Evolutionary conservation across 2,888 invertebrate genomes (phyloP), one percentile per base, ranked within the genome.

Genomic region (Cosmia trapezina): DNA sequence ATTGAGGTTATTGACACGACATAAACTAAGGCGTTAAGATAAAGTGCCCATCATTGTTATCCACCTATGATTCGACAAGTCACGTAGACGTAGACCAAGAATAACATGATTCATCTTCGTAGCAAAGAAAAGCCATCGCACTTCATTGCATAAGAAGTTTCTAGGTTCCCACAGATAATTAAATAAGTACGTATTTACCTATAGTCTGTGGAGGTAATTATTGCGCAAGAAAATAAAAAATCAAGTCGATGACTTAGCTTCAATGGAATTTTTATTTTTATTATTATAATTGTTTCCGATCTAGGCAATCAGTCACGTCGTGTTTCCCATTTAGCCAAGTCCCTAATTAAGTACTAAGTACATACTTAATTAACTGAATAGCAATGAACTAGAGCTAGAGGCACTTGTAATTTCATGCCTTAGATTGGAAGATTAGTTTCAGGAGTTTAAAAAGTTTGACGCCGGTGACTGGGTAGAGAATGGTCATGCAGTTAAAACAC

Each of bases 151-250:
- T 14, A 45, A 56, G 43, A 57, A 22, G 37, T 4, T 22, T 54
- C 53, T 43, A 54, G 41, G 17, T 78, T 78, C 73, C 49, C 60
- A 70, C 78, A 72, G 73, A 6, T 43, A 78, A 72, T 71, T 74
- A 60, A 28, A 2, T 33, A 47, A 0, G 8, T 68, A 74, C 17
- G 41, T 41, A 69, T 28, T 4, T 28, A 65, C 14, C 0, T 22
- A 43, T 19, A 49, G 14, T 57, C 28, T 57, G 7, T 4, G 7
- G 3, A 37, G 57, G 6, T 69, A 69, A 69, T 37, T 37, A 37
- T 22, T 77, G 43, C 77, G 73, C 51, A 53, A 47, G 14, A 60
- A 47, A 22, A 71, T 47, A 33, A 53, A 78, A 22, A 54, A 47
- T 12, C 6, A 12, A 71, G 37, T 78, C 37, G 45, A 69, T 28